Evolutionary conservation across 1,140 invertebrate species (phyloP), one percentile per base, ranked within the genome.

Genomic region (Dendrolimus kikuchii): DNA sequence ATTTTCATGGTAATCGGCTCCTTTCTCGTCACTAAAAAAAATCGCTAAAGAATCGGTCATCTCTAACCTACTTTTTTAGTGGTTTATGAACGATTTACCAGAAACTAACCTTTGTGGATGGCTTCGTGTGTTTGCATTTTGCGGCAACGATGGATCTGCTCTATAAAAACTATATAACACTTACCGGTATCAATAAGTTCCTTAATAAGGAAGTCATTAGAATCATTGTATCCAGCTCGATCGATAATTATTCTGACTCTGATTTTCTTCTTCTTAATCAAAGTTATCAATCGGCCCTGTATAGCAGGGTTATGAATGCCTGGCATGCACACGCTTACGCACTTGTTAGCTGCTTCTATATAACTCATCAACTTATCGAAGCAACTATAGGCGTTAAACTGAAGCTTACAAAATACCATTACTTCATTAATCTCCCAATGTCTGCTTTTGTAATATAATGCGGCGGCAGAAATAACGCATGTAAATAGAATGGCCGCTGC

Each of bases 341-440:
- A 69, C 49, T 67, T 44, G 52, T 78, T 80, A 6, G 83, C 79
- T 38, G 62, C 53, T 63, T 84, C 79, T 54, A 86, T 64, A 51
- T 77, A 83, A 56, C 81, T 81, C 38, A 84, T 68, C 50, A 86
- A 60, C 59, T 81, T 82, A 55, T 86, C 83, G 67, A 86, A 86
- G 57, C 74, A 86, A 55, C 81, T 81, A 42, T 71, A 74, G 6
- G 74, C 77, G 59, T 86, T 86, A 43, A 65, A 81, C 53, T 86
- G 83, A 39, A 86, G 55, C 65, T 86, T 86, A 59, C 81, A 86
- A 60, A 86, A 86, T 41, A 86, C 75, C 83, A 86, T 84, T 38
- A 86, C 81, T 72, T 86, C 79, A 64, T 86, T 86, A 42, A 83
- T 66, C 51, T 81, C 78, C n/a, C 62, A 57, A 50, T 64, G 74